A percentile compares a stretch with the other conserved stretches of the same genome.
Evolutionary conservation across 2,888 invertebrate genomes (phyloP).

Genomic region (Erebia aethiops): DNA sequence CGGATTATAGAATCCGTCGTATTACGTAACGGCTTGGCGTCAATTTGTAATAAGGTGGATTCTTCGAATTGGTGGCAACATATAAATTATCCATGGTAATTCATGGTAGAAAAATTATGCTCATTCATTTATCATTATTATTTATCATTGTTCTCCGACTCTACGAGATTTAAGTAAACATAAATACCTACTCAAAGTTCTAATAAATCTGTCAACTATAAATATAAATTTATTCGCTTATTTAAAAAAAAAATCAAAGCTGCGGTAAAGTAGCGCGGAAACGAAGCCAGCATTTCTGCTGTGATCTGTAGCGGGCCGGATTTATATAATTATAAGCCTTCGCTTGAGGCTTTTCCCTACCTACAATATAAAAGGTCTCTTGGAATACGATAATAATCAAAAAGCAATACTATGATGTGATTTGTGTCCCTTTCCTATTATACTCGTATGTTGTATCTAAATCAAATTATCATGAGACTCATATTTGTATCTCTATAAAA

Average conservation of each 20-base stretch:
- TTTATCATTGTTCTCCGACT: background rate
- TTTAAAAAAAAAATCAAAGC: background rate
- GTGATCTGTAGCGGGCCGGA: slow-evolving; percentile 10
- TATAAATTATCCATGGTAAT: too few relatives aligned
- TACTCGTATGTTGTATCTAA: background rate
- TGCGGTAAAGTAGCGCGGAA: background rate
- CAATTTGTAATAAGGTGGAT: too few relatives aligned
- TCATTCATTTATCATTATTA: too few relatives aligned
- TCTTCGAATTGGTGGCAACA: too few relatives aligned
- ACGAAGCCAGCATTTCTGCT: slow-evolving; percentile 7
- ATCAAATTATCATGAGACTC: background rate
- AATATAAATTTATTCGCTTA: background rate
- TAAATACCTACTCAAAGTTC: background rate
- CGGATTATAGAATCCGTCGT: too few relatives aligned
- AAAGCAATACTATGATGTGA: slow-evolving; percentile 4
- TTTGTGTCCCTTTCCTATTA: background rate
- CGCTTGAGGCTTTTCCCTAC: slow-evolving; percentile 11
- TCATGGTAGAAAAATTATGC: background rate
- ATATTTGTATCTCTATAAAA: background rate
- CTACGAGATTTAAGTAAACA: background rate
- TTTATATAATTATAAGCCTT: slow-evolving; percentile 22
- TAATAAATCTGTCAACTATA: background rate
- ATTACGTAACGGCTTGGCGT: too few relatives aligned
- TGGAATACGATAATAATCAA: slow-evolving; percentile 5
- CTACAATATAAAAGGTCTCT: slow-evolving; percentile 16